Evolutionary conservation across 1,140 invertebrate species (phyloP), one percentile per base, ranked within the genome.

Genomic region (Harpegnathos saltator): DNA sequence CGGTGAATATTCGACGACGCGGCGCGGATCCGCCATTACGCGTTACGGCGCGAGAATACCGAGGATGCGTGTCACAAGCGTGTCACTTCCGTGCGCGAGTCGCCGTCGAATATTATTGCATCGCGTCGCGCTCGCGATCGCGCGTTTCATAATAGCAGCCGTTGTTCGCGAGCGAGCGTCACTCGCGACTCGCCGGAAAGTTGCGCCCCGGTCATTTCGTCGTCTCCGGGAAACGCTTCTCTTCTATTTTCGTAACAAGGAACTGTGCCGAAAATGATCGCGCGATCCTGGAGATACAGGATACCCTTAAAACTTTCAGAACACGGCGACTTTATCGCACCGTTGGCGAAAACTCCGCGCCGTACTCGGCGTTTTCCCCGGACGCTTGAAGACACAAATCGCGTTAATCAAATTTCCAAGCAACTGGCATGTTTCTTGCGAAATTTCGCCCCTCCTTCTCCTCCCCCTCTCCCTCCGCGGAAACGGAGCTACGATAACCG

Each of bases 271-370:
- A 88, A 75, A 68, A 89, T 56, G 62, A 83, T 85, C 88, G 71
- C 66, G 75, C 29, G 71, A 44, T 69, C 65, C 61, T 33, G 62
- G 26, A 62, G 72, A 72, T 66, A 88, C n/a, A n/a, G n/a, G n/a
- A n/a, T n/a, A 75, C 85, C 68, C 58, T 54, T 44, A 56, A 83
- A 88, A 89, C 54, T 84, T 84, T 65, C 58, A 48, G 68, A 81
- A 74, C 62, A 78, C 50, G 19, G 50, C 56, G 48, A 62, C 22
- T 44, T 71, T 71, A 58, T 71, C 50, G 29, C 12, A 26, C 5
- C 52, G 33, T 48, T 48, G 24, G 14, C 33, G 58, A 52, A 80
- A 69, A 69, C 71, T 80, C 69, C 44, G 1, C 3, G 33, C 33
- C n/a, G 5, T 68, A 26, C 4, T 9, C 38, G 38, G 11, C 38